phyloP scores from a whole-genome alignment of 2,113 vertebrate species.

The Tychaedon coryphoeus region DNA sequence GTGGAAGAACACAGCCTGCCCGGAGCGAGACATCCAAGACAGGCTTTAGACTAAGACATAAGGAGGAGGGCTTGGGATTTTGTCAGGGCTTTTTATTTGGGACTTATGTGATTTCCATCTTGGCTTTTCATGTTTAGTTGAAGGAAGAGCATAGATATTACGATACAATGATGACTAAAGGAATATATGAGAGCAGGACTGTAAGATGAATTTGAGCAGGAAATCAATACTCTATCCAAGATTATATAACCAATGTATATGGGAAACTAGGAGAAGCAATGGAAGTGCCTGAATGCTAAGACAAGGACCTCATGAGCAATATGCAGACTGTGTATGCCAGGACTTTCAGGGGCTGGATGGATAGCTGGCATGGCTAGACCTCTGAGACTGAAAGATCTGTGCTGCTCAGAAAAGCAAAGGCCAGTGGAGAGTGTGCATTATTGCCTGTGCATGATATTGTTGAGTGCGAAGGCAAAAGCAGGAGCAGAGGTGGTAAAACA shows the following conservation, averaged over 20 bases:
- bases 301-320: background rate
- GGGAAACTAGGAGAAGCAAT: background rate
- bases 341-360: background rate
- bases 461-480: background rate
- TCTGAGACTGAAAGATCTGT: background rate
- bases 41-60: background rate
- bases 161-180: background rate
- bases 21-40: accelerated
- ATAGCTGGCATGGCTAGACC: background rate
- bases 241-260: background rate
- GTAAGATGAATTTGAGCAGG: background rate
- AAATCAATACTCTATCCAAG: background rate
- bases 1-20: background rate
- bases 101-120: background rate
- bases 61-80: background rate
- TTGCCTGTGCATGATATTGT: background rate
- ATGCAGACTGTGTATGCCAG: background rate
- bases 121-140: background rate
- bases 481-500: background rate
- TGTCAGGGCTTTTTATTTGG: background rate
- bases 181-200: background rate
- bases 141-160: background rate
- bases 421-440: accelerated
- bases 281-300: background rate
- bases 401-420: background rate